Base-by-base conservation (phyloP, 2,797 vertebrate species). In the Alauda arvensis region DNA sequence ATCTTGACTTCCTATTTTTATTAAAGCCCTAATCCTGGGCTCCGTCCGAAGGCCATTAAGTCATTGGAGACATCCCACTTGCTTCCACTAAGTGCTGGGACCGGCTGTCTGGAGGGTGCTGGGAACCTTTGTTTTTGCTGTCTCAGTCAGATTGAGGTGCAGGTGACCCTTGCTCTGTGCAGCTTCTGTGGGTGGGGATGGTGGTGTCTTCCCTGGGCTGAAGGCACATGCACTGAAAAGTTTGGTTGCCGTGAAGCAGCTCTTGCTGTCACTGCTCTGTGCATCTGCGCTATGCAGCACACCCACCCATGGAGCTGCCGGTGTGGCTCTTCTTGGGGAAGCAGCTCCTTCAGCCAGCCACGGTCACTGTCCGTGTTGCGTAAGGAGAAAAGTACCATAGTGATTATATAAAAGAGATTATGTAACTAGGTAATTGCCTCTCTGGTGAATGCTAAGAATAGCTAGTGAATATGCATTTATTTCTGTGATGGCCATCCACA, bases 391-490 rank as follows among this genome's bases (percentile, higher is more conserved):
- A 83, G 75, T 66, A 78, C 83, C 3, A 1, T 74, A 70, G 79
- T 62, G 90, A 86, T 95, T 96, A 95, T 78, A 49, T 94, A 95
- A 95, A 93, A 92, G 74, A 77, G 83, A 78, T 96, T 94, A 95
- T 86, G 77, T 95, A 96, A 95, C 62, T 8, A 70, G 71, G 74
- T 87, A 94, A 91, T 95, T 46, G 28, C 78, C 91, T 95, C 90
- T 84, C 79, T 29, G 23, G 77, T 89, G 85, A 74, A 43, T 0
- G 20, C 79, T 89, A 90, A 87, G 78, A 90, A 89, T 93, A 92
- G 89, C 80, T 80, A 31, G 70, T 4, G 21, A 83, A 89, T 55
- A 42, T 69, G 81, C 57, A n/a, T 77, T 63, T 91, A 29, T 89
- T 84, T 87, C 77, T 43, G 46, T 59, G 79, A 39, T 89, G 51